A percentile compares a stretch with the other conserved stretches of the same genome.
These are phyloP conservation scores for Calliopsis andreniformis DNA, from an alignment of 1,140 invertebrate species.

Conservation along the genomic window DNA sequence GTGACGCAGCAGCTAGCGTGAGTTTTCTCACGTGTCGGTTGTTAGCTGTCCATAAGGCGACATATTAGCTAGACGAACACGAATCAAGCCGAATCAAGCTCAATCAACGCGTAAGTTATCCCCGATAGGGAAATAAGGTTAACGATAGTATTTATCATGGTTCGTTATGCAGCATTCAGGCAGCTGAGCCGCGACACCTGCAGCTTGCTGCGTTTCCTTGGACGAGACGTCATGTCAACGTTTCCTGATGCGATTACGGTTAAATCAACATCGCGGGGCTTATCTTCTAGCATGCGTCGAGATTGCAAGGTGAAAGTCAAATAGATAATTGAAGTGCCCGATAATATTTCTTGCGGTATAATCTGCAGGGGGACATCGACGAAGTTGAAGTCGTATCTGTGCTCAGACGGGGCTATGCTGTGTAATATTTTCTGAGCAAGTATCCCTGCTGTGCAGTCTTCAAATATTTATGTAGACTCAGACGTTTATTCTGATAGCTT, in stretches of 20 bases:
- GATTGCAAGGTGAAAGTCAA: constrained; percentile 22
- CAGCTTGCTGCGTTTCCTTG: not conserved
- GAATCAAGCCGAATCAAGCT: constrained; percentile 16
- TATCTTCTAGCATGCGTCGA: not conserved
- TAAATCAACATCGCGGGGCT: constrained; percentile 7
- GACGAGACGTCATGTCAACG: constrained; percentile 10
- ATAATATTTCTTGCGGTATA: not conserved
- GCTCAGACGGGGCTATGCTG: too few species aligned
- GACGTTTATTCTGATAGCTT: too few species aligned
- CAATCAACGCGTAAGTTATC: not conserved
- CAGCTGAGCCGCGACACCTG: not conserved
- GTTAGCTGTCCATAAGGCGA: not conserved
- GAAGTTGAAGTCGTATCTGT: not conserved
- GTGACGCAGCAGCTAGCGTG: not conserved
- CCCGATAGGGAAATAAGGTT: constrained; percentile 20
- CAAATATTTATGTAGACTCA: too few species aligned
- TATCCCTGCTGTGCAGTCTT: too few species aligned
- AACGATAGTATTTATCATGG: constrained; percentile 16
- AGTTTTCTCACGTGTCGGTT: not conserved
- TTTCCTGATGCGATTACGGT: not conserved
- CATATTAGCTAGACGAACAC: not conserved
- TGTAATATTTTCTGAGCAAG: too few species aligned
- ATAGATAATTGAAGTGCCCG: not conserved
- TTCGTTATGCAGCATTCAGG: constrained; percentile 10
- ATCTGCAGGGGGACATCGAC: not conserved